These are phyloP conservation scores for Halcyon badia DNA, from an alignment of 2,797 vertebrate genomes.

Conservation along the genomic window DNA sequence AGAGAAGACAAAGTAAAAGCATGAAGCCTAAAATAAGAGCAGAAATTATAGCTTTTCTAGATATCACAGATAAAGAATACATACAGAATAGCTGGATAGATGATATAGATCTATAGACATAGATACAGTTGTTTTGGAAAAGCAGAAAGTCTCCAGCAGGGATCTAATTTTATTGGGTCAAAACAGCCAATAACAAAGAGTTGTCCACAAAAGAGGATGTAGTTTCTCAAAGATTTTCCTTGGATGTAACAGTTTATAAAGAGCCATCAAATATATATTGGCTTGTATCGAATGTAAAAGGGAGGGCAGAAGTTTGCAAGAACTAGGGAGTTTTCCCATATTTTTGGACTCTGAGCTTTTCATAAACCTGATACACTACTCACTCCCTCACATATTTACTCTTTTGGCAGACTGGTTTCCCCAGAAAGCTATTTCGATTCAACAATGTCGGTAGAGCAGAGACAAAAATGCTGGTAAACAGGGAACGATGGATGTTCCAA, in stretches of 20 bases:
- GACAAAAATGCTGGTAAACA: constrained; percentile 52
- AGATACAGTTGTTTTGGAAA: neutral
- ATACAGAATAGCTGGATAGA: too few species aligned
- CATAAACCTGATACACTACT: constrained; percentile 42
- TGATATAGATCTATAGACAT: too few species aligned
- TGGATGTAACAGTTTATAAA: neutral
- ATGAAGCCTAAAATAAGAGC: neutral
- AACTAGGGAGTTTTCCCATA: constrained; percentile 3
- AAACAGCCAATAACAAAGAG: neutral
- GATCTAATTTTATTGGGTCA: constrained; percentile 17
- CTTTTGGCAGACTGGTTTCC: constrained; percentile 50
- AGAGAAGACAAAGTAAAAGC: neutral
- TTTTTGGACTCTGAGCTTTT: neutral
- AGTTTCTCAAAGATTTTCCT: neutral
- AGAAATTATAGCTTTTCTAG: neutral
- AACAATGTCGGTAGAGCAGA: constrained; percentile 42
- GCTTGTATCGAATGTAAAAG: neutral
- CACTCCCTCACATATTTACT: constrained; percentile 37
- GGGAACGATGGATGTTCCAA: constrained; percentile 38
- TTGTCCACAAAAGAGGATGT: neutral
- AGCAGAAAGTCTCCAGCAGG: neutral
- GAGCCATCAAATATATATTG: neutral
- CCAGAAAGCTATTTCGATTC: constrained; percentile 46
- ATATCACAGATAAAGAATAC: neutral
- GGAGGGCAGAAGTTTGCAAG: neutral